Evolutionary conservation across 1,140 invertebrate genomes (phyloP).

Genomic region (Melanaphis sacchari): DNA sequence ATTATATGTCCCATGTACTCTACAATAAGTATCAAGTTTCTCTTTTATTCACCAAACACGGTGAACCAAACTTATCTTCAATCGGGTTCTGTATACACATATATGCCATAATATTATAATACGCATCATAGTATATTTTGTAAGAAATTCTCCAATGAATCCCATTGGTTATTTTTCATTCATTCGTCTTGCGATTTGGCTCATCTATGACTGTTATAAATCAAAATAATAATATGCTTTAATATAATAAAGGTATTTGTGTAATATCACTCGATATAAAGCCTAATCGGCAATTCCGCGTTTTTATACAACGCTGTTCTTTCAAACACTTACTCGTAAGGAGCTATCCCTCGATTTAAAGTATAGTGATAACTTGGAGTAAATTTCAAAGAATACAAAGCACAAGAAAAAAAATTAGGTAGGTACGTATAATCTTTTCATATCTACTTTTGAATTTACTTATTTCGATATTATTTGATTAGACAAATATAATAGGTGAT

Average conservation of each 20-base stretch:
- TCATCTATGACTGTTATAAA: background rate
- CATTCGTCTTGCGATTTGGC: background rate
- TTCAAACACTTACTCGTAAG: background rate
- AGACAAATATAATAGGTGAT: too few relatives aligned
- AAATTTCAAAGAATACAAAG: background rate
- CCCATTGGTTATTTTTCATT: background rate
- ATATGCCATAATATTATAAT: background rate
- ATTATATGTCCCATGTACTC: background rate
- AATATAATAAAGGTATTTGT: background rate
- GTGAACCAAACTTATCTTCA: background rate
- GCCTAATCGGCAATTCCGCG: too few relatives aligned
- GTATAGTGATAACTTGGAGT: background rate
- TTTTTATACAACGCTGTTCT: background rate
- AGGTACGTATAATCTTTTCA: background rate
- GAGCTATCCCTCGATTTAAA: background rate
- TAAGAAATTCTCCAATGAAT: background rate
- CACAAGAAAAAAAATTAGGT: background rate
- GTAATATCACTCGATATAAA: background rate
- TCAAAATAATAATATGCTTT: background rate
- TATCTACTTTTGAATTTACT: background rate
- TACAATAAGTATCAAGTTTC: background rate
- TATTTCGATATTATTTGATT: background rate
- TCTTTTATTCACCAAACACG: background rate
- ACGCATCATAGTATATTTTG: background rate
- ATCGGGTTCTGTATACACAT: background rate